Base-by-base conservation (phyloP, 2,113 vertebrate species). In the Acanthochromis polyacanthus region DNA sequence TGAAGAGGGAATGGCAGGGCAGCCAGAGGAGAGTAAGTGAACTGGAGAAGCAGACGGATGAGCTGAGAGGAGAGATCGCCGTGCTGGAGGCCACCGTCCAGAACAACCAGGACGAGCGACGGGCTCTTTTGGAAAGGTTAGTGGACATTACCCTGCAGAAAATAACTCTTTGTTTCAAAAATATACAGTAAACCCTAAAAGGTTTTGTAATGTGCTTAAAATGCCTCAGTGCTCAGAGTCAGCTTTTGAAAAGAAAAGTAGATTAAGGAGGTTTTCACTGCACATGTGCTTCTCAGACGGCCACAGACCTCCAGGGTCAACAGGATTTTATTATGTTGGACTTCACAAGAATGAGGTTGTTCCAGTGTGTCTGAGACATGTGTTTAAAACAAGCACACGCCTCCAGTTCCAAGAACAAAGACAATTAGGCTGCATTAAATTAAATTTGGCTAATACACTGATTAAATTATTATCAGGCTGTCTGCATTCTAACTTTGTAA, bases 31-130 rank as follows among this genome's bases (percentile, higher is more conserved):
- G 98, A 56, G 97, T 97, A 0, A 90, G 93, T 0, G 98, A 99
- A 61, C 96, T 99, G 23, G 98, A 99, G 93, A 99, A 99, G 53
- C 98, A 99, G 88, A 97, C 95, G 0, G 98, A 99, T 0, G 98
- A 99, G 84, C 91, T 99, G 58, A 95, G 96, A 45, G 98, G 98
- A 1, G 98, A 99, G 84, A 97, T 99, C 14, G 98, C 98, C 0
- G 98, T 99, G 22, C 80, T 99, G 70, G 98, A 99, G 89, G 98
- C 98, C 71, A 99, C 98, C 0, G 96, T 99, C 57, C 98, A 99
- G 89, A 98, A 99, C 91, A 97, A 99, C 84, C 98, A 99, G 89
- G 98, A 99, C 4, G 98, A 99, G 87, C 96, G 98, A 66, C 95
- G 98, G 10, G 97, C 97, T 0, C 93, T 99, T 3, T 77, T 99